A percentile compares a stretch with the other conserved stretches of the same genome.
Conservation (phyloP, 2,888 invertebrate genomes). For the Drosophila lacicola region DNA sequence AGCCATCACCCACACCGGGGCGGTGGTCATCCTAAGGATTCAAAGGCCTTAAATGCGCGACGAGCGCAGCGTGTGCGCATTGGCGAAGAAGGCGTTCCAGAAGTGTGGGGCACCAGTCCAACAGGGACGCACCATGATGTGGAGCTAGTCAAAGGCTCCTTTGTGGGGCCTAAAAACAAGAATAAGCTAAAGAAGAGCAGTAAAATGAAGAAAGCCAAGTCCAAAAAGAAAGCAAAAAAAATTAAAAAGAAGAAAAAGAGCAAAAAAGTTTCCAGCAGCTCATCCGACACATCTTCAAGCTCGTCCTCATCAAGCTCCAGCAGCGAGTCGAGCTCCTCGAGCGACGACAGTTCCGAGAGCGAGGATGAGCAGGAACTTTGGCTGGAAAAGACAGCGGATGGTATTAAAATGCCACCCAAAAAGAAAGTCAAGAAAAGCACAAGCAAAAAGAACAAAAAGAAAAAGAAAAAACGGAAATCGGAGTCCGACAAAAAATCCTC, state of each 20-base stretch:
- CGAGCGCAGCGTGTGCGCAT: conserved; percentile 91
- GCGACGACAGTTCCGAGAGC: conserved; percentile 50
- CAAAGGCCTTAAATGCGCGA: conserved; percentile 89
- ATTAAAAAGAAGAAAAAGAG: conserved; percentile 86
- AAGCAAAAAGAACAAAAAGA: conserved; percentile 74
- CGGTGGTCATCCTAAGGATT: conserved; percentile 44
- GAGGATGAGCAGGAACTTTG: conserved; percentile 87
- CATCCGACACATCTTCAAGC: conserved; percentile 51
- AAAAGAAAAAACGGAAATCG: conserved; percentile 75
- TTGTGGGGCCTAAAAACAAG: conserved; percentile 71
- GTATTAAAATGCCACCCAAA: conserved; percentile 84
- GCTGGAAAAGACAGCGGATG: conserved; percentile 89
- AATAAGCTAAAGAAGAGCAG: conserved; percentile 53
- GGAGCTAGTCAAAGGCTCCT: conserved; percentile 67
- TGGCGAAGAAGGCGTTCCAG: conserved; percentile 89
- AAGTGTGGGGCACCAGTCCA: conserved; percentile 92
- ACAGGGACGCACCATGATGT: conserved; percentile 84
- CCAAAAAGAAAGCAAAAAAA: conserved; percentile 66
- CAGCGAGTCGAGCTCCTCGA: conserved; percentile 71
- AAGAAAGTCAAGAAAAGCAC: conserved; percentile 84
- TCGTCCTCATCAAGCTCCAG: conserved; percentile 54
- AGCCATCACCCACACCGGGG: conserved; percentile 39
- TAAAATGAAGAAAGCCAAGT: conserved; percentile 45
- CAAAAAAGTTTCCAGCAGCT: conserved; percentile 84
- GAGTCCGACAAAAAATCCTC: conserved; percentile 46